These are phyloP conservation scores for Watsonalla binaria DNA, from an alignment of 2,888 invertebrate species.

Conservation along the genomic window DNA sequence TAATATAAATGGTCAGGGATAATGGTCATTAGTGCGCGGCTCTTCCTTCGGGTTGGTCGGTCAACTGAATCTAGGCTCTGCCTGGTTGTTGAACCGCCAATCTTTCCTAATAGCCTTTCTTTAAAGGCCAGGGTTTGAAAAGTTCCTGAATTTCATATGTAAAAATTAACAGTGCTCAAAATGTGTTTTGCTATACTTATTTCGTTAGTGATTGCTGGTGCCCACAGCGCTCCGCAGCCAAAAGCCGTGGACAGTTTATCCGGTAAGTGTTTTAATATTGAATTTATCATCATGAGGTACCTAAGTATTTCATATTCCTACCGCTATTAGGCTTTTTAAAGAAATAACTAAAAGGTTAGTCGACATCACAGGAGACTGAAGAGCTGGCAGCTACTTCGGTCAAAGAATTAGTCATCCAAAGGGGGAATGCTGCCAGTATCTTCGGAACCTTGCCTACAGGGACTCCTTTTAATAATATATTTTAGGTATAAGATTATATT, in stretches of 20 bases:
- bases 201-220: not conserved
- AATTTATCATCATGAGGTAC: too few relatives aligned
- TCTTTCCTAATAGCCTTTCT: conserved; percentile 19
- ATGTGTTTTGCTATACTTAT: not conserved
- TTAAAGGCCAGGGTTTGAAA: conserved; percentile 21
- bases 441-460: too few relatives aligned
- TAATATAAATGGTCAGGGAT: too few relatives aligned
- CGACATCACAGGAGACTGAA: too few relatives aligned
- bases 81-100: conserved; percentile 25
- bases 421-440: too few relatives aligned
- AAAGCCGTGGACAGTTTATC: not conserved
- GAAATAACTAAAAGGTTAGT: too few relatives aligned
- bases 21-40: conserved; percentile 10
- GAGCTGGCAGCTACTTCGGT: too few relatives aligned
- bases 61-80: conserved; percentile 24
- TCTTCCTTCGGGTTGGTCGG: conserved; percentile 10
- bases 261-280: not conserved
- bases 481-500: too few relatives aligned
- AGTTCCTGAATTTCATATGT: conserved; percentile 6
- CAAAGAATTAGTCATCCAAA: too few relatives aligned
- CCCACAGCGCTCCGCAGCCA: not conserved
- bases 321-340: too few relatives aligned
- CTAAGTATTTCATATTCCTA: too few relatives aligned
- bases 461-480: too few relatives aligned
- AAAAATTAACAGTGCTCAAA: conserved; percentile 4